These are phyloP conservation scores for Halichoerus grypus DNA, from an alignment of 2,113 vertebrate genomes.

Conservation along the genomic window DNA sequence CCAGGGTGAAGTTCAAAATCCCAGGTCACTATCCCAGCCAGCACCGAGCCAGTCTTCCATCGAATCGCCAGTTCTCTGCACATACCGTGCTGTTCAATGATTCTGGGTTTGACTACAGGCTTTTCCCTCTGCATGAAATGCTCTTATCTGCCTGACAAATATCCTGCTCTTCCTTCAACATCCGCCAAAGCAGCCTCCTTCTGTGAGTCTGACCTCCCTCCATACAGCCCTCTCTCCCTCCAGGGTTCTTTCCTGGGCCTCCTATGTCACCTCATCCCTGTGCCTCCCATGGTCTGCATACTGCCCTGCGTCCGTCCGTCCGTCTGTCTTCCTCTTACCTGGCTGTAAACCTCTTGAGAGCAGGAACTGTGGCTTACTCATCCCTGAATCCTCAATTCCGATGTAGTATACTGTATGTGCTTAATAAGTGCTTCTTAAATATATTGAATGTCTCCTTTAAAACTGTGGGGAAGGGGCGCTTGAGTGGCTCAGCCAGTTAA, in stretches of 20 bases:
- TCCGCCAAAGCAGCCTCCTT: background rate
- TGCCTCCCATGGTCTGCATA: background rate
- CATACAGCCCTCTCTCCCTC: background rate
- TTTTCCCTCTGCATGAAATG: background rate
- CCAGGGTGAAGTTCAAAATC: background rate
- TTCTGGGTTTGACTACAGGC: background rate
- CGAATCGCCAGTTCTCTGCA: background rate
- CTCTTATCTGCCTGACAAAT: background rate
- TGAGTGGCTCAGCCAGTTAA: background rate
- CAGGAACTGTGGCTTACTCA: background rate
- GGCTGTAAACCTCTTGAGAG: background rate
- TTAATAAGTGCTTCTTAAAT: background rate
- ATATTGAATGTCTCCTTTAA: background rate
- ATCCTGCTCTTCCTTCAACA: background rate
- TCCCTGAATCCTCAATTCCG: background rate
- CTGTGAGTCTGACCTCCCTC: background rate
- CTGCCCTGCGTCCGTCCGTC: background rate
- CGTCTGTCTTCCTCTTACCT: background rate
- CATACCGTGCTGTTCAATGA: background rate
- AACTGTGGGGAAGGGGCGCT: background rate
- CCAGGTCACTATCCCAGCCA: too few relatives aligned
- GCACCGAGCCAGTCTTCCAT: rapidly evolving
- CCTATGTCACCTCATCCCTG: background rate
- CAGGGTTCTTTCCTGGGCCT: background rate
- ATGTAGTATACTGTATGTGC: background rate